These are phyloP conservation scores for Lithophane socia DNA, from an alignment of 2,888 invertebrate genomes.

Conservation along the genomic window DNA sequence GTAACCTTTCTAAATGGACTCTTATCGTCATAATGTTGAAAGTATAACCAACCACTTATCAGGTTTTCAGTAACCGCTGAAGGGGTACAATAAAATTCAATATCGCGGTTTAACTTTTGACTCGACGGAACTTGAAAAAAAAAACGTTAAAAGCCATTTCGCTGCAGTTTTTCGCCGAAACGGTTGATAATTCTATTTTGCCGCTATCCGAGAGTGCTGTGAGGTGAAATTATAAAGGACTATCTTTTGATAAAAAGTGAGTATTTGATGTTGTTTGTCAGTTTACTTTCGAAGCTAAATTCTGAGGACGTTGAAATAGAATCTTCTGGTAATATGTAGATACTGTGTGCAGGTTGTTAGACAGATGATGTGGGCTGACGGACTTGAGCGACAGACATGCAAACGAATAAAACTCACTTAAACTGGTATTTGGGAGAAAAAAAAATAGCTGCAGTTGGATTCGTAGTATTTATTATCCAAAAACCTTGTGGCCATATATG, in stretches of 20 bases:
- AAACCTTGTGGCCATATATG: too few relatives aligned
- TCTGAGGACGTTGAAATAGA: not conserved
- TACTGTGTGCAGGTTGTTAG: not conserved
- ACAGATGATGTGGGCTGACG: not conserved
- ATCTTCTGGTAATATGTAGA: not conserved
- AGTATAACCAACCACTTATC: slow-evolving; percentile 55
- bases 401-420: not conserved
- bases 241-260: slow-evolving; percentile 61
- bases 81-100: slow-evolving; percentile 70
- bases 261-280: slow-evolving; percentile 56
- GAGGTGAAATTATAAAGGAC: slow-evolving; percentile 70
- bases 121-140: slow-evolving; percentile 71
- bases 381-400: not conserved
- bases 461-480: not conserved
- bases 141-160: slow-evolving; percentile 78
- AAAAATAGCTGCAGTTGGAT: not conserved
- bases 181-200: slow-evolving; percentile 81
- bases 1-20: slow-evolving; percentile 46
- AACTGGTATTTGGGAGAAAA: not conserved
- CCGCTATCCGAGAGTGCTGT: slow-evolving; percentile 72
- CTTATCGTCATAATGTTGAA: slow-evolving; percentile 53
- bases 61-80: slow-evolving; percentile 53
- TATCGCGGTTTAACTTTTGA: slow-evolving; percentile 71
- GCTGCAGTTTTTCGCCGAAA: slow-evolving; percentile 76
- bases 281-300: slow-evolving; percentile 32